Conservation (phyloP, 2,888 invertebrate genomes). For the Drosophila quinaria region DNA sequence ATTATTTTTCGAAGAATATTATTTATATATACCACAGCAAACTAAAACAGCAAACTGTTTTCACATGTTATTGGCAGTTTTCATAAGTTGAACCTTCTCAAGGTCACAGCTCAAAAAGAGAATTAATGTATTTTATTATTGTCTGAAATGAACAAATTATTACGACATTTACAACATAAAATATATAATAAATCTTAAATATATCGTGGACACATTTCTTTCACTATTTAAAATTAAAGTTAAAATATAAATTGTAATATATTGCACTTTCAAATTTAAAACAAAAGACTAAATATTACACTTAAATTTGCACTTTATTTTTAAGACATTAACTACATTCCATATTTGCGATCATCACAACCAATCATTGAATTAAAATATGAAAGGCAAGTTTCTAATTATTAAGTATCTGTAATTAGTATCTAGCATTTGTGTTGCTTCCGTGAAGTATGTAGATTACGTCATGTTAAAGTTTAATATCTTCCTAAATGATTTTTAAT, state of each 20-base stretch:
- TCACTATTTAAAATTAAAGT: too few species aligned
- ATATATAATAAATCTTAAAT: not conserved
- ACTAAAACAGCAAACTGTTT: not conserved
- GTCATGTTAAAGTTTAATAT: slow-evolving; percentile 12
- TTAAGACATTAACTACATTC: too few species aligned
- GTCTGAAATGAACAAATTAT: not conserved
- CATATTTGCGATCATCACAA: not conserved
- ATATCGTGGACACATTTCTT: not conserved
- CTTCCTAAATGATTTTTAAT: slow-evolving; percentile 3
- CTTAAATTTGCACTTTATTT: too few species aligned
- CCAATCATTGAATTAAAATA: not conserved
- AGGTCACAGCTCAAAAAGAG: not conserved
- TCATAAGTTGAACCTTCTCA: not conserved
- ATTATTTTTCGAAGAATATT: too few species aligned
- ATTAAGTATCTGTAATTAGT: slow-evolving; percentile 8
- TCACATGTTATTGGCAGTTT: not conserved
- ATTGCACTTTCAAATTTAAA: too few species aligned
- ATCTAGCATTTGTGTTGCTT: not conserved
- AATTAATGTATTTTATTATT: not conserved
- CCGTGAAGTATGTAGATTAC: not conserved
- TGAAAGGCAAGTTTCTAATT: not conserved
- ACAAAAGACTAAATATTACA: too few species aligned
- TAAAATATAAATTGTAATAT: too few species aligned
- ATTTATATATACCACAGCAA: too few species aligned
- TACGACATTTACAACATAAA: too few species aligned